Base-by-base conservation (phyloP, 2,888 invertebrate genomes). In the Apotomis capreana region DNA sequence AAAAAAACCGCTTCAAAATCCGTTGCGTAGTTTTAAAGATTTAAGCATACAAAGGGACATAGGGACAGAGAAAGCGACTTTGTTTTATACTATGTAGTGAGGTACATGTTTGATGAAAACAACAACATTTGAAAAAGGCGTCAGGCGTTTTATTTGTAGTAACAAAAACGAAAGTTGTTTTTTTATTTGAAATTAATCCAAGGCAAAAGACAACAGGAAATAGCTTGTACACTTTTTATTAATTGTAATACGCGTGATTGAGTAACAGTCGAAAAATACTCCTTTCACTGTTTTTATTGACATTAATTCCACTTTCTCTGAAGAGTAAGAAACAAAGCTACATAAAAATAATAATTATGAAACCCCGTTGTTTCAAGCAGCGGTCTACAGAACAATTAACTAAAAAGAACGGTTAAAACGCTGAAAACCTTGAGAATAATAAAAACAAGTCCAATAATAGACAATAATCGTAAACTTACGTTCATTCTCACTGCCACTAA, bases 231-330 rank as follows among this genome's bases (percentile, higher is more conserved):
- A 54, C 15, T 37, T 65, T 67, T 59, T 49, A 46, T 51, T 67
- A 63, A 49, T 58, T 63, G 51, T 13, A 63, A 46, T 61, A 64
- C 57, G 67, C 71, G n/a, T 68, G 71, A 71, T 68, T 58, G 71
- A 26, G 49, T 68, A 59, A 70, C 61, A 61, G 10, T 52, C 26
- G 40, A 58, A 51, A 62, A 70, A 58, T 12, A 59, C 60, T 62
- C 62, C 70, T 68, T 71, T 71, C 70, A 60, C 64, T 65, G 65
- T 46, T 64, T 64, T 63, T 64, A 52, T 13, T 52, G 54, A 26
- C 44, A 15, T 57, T 68, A 49, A 68, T 54, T 51, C 40, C 2
- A 61, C 71, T 68, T 65, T 70, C 70, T 70, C 61, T 46, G 36
- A 26, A 37, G 3, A 37, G 13, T 4, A 44, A 37, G 10, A 69